phyloP scores from a whole-genome alignment of 2,113 vertebrate genomes.

The Daubentonia madagascariensis region DNA sequence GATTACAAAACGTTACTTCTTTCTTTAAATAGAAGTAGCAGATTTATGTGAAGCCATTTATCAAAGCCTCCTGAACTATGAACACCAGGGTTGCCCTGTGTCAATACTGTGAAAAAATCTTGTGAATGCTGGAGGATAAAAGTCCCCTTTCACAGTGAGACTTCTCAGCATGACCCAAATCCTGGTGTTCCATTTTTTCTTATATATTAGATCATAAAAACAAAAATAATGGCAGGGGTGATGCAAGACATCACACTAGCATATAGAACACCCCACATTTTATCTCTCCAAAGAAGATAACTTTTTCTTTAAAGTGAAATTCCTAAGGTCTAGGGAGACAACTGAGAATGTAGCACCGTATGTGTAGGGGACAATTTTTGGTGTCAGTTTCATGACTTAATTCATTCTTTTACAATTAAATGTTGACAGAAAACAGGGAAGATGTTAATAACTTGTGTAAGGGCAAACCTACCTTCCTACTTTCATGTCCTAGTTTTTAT shows the following conservation, averaged over 20 bases:
- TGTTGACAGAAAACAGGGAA: neutral
- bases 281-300: neutral
- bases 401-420: neutral
- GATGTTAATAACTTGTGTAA: neutral
- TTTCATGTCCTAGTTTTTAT: neutral
- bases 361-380: neutral
- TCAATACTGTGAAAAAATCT: neutral
- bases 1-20: neutral
- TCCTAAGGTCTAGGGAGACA: neutral
- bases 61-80: neutral
- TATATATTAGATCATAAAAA: neutral
- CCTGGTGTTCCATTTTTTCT: neutral
- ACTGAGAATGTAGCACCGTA: rapidly evolving
- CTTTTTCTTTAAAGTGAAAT: neutral
- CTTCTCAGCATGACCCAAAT: neutral
- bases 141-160: neutral
- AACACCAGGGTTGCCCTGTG: neutral
- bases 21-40: conserved; percentile 38
- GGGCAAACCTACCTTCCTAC: neutral
- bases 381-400: neutral
- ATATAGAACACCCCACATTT: neutral
- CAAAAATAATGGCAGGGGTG: neutral
- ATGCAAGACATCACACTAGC: neutral
- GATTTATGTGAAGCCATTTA: conserved; percentile 26
- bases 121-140: neutral